Evolutionary conservation across 2,888 invertebrate genomes (phyloP), one percentile per base, ranked within the genome.

Genomic region (Brenthis hecate): DNA sequence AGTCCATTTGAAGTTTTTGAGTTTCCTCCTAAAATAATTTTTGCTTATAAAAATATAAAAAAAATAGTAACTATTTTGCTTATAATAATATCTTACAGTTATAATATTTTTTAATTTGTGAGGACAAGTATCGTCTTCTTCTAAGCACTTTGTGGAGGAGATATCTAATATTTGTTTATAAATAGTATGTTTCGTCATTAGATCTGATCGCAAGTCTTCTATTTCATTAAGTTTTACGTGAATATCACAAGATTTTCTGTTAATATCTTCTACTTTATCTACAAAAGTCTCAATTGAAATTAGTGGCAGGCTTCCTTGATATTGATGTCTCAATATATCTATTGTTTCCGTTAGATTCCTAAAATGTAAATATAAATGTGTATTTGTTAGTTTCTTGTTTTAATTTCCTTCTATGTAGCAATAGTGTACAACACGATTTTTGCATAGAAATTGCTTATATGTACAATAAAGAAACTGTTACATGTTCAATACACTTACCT

Each of bases 301-400:
- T 5, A 89, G 69, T 4, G 93, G 93, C 67, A 92, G 53, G 72
- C 85, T 78, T 28, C 92, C 91, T 72, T 91, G 88, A 76, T 93
- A 93, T 75, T 93, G 92, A 66, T 87, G 84, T 63, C 91, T 81
- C 13, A 93, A 75, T 19, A 80, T 77, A 78, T 90, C 86, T 78
- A 92, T 77, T 51, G 90, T 78, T 75, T 90, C 86, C 69, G 83
- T 85, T 76, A 92, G 81, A 66, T 86, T 89, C 73, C 93, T 93
- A 72, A 64, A 85, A 85, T 51, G 8, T 54, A 56, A 50, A 19
- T 13, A 50, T 13, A 48, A 19, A 58, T 19, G 36, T 36, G 36
- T 36, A 8, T 43, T 43, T n/a, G 11, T 32, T 16, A 2, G 36
- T 43, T 36, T 43, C 1, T 43, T 43, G 36, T 43, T 43, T 11